A percentile compares a stretch with the other conserved stretches of the same genome.
These are phyloP conservation scores for Oceanites oceanicus DNA, from an alignment of 2,113 vertebrate genomes.

Conservation along the genomic window DNA sequence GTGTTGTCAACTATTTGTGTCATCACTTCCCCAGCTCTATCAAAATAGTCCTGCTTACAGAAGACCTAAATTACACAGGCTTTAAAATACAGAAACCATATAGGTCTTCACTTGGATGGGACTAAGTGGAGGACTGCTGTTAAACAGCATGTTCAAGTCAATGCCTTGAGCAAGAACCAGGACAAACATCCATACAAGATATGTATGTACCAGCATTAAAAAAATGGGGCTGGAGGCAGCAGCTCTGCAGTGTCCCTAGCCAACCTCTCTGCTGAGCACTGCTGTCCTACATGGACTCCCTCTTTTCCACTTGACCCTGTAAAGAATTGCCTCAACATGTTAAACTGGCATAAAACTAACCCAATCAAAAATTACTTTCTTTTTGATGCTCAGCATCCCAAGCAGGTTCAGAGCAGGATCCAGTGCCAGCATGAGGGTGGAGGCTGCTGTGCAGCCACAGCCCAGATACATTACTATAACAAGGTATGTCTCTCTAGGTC, in stretches of 20 bases:
- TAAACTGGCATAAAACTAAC: neutral
- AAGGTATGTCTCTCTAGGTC: neutral
- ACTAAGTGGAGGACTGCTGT: neutral
- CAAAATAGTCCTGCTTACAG: neutral
- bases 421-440: neutral
- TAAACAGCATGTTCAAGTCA: neutral
- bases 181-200: neutral
- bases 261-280: neutral
- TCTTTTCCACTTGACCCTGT: neutral
- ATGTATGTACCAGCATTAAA: neutral
- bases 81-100: neutral
- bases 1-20: neutral
- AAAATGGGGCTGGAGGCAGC: neutral
- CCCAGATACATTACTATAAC: neutral
- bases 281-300: neutral
- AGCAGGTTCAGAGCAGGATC: neutral
- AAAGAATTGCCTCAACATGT: neutral
- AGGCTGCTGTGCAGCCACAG: neutral
- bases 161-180: neutral
- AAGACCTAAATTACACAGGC: neutral
- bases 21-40: neutral
- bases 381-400: neutral
- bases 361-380: neutral
- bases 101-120: neutral
- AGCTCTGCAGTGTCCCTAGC: neutral